A percentile compares a stretch with the other conserved stretches of the same genome.
Conservation (phyloP, 1,140 invertebrate genomes). For the Drosophila fuyamai region DNA sequence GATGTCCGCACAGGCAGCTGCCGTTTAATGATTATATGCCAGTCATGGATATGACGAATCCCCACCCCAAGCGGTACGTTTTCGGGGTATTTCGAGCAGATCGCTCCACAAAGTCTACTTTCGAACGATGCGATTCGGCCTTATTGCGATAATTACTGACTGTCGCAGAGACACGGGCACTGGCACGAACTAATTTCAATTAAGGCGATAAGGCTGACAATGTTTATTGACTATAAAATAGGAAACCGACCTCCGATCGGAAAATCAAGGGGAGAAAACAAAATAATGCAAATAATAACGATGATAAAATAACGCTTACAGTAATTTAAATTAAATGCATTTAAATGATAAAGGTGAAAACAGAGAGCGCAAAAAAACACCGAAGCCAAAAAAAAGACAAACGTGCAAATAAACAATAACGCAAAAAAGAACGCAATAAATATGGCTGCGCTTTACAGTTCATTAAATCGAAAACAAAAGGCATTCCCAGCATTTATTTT, state of each 20-base stretch:
- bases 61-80: background rate
- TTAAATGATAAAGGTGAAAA: slow-evolving; percentile 59
- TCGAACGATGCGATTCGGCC: background rate
- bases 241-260: slow-evolving; percentile 18
- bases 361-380: slow-evolving; percentile 30
- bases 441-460: slow-evolving; percentile 80
- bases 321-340: slow-evolving; percentile 79
- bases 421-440: slow-evolving; percentile 65
- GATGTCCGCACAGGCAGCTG: slow-evolving; percentile 51
- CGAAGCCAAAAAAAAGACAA: slow-evolving; percentile 31
- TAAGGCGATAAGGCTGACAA: slow-evolving; percentile 68
- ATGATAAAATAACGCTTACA: slow-evolving; percentile 47
- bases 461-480: slow-evolving; percentile 82
- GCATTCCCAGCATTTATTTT: slow-evolving; percentile 62
- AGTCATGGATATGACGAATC: slow-evolving; percentile 16
- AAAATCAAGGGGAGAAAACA: slow-evolving; percentile 19
- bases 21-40: slow-evolving; percentile 63
- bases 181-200: slow-evolving; percentile 58
- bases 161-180: background rate
- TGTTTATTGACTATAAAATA: slow-evolving; percentile 76
- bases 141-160: background rate
- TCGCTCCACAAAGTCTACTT: background rate
- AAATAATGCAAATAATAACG: slow-evolving; percentile 51
- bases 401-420: slow-evolving; percentile 65
- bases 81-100: no score